Base-by-base conservation (phyloP, 2,797 vertebrate species). In the Chaetophractus vellerosus region DNA sequence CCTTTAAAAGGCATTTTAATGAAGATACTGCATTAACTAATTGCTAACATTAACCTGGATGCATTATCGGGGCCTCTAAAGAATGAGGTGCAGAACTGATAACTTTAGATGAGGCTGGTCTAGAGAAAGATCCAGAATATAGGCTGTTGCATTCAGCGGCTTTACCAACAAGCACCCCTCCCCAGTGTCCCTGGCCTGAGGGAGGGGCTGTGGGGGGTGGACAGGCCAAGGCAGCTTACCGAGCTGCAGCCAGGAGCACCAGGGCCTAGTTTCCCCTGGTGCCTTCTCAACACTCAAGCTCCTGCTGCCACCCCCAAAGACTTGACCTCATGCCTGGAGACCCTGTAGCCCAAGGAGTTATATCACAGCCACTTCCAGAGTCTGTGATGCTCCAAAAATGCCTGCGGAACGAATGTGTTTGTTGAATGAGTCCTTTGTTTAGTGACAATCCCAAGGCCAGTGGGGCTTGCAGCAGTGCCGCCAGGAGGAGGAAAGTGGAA, bases 1-100 rank as follows among this genome's bases (percentile, higher is more conserved):
- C 33, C 71, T 89, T 24, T 81, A 36, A 61, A 82, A 82, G 64
- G 15, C 92, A 59, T 55, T 82, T 84, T 86, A 95, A 80, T 33
- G 14, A 85, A 69, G 14, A 9, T 59, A 36, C n/a, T 26, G 36
- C 6, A 57, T 72, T 59, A 63, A 50, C 1, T 8, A 88, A 5
- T 59, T 75, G 38, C 38, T 15, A 52, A 75, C 14, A 57, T 74
- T 63, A 85, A n/a, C 64, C 23, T 24, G 45, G 92, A 31, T 64
- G 5, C 41, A 84, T 75, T 90, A 50, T 21, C 69, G 31, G 28
- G 2, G 57, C 33, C 31, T 75, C 79, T 64, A 26, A 84, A 71
- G 74, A 90, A 55, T 16, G 41, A 93, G 89, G 38, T 12, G 50
- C 19, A 83, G 24, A 86, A 66, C 45, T 45, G 45, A 10, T 8